phyloP scores from a whole-genome alignment of 2,113 vertebrate genomes.

The Sclerurus mexicanus region DNA sequence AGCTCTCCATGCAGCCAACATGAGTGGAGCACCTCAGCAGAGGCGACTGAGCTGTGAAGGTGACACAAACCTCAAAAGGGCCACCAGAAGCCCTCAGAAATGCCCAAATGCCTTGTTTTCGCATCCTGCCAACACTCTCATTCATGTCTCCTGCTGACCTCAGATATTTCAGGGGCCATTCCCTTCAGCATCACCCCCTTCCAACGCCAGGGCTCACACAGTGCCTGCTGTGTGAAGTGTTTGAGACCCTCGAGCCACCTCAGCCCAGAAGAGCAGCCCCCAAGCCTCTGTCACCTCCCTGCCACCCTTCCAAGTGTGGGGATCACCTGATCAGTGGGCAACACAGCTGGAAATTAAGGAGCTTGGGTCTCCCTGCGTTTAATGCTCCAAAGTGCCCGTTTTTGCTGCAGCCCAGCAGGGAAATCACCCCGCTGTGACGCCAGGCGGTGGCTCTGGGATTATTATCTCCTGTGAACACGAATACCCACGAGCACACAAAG shows the following conservation, averaged over 20 bases:
- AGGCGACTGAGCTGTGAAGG: background rate
- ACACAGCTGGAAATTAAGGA: background rate
- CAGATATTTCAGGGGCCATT: background rate
- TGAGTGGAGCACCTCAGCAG: background rate
- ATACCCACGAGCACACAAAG: background rate
- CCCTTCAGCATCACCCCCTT: background rate
- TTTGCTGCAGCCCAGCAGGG: background rate
- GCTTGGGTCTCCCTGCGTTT: background rate
- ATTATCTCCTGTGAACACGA: background rate
- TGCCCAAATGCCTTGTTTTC: background rate
- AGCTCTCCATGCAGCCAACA: background rate
- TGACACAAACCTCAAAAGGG: background rate
- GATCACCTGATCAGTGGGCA: background rate
- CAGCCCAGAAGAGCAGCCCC: background rate
- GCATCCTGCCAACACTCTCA: rapidly evolving
- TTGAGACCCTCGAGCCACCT: rapidly evolving
- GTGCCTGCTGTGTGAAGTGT: rapidly evolving
- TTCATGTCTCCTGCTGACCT: background rate
- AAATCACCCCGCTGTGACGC: background rate
- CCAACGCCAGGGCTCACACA: background rate
- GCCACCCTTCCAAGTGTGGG: background rate
- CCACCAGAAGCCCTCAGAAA: background rate
- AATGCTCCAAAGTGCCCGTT: background rate
- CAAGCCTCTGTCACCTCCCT: background rate
- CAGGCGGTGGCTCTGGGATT: background rate